These are phyloP conservation scores for Choreutis nemorana DNA, from an alignment of 2,888 invertebrate species.

Conservation along the genomic window DNA sequence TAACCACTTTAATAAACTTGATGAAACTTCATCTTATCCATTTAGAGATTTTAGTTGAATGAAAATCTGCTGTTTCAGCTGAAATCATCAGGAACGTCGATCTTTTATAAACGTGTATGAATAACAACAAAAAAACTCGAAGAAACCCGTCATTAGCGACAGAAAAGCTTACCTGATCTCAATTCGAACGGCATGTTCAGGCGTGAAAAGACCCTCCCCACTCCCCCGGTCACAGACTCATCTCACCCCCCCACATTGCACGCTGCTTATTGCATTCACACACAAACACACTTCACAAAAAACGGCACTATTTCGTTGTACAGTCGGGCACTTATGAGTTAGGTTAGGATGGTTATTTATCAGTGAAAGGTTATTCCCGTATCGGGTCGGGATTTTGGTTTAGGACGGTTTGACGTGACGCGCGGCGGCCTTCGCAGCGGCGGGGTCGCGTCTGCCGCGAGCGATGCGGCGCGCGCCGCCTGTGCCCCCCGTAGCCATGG, in stretches of 20 bases:
- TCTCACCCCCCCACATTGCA: slow-evolving; percentile 41
- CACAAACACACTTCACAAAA: slow-evolving; percentile 26
- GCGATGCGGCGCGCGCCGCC: slow-evolving; percentile 58
- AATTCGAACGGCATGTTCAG: slow-evolving; percentile 58
- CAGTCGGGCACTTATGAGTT: slow-evolving; percentile 14
- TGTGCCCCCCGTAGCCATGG: slow-evolving; percentile 50
- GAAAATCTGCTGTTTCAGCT: too few species aligned
- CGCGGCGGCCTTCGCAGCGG: slow-evolving; percentile 41
- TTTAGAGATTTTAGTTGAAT: too few species aligned
- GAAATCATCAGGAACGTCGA: too few species aligned
- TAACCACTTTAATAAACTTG: too few species aligned
- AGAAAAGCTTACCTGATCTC: slow-evolving; percentile 55
- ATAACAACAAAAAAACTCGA: slow-evolving; percentile 6
- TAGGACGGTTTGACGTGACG: slow-evolving; percentile 31
- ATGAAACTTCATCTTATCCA: too few species aligned
- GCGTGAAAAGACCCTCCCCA: slow-evolving; percentile 47
- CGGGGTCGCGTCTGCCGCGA: slow-evolving; percentile 47
- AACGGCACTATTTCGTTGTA: slow-evolving; percentile 25
- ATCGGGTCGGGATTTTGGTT: slow-evolving; percentile 31
- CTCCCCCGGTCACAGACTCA: slow-evolving; percentile 41
- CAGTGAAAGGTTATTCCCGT: slow-evolving; percentile 24
- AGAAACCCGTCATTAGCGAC: slow-evolving; percentile 5
- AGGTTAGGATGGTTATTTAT: slow-evolving; percentile 10
- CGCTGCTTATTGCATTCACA: slow-evolving; percentile 34
- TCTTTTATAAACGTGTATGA: not conserved